phyloP scores from a whole-genome alignment of 2,797 vertebrate species.

The Falco naumanni region DNA sequence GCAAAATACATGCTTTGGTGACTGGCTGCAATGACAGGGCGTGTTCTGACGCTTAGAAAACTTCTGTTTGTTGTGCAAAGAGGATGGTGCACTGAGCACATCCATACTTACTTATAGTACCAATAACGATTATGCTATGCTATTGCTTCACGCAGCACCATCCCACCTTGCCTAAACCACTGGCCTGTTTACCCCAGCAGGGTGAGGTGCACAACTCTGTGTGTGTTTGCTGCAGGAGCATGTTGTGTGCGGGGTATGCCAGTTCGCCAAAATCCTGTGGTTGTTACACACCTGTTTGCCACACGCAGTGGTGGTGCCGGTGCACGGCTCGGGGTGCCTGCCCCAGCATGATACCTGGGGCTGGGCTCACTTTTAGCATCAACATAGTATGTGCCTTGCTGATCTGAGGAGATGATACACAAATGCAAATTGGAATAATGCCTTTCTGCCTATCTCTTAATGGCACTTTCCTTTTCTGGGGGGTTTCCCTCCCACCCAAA shows the following conservation, averaged over 20 bases:
- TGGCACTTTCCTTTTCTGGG: background rate
- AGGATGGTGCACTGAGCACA: background rate
- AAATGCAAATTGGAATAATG: accelerated
- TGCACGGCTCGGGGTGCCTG: accelerated
- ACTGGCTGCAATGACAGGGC: background rate
- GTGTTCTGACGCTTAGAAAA: background rate
- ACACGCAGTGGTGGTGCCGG: accelerated
- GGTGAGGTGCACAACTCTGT: background rate
- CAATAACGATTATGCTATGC: accelerated
- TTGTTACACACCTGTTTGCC: accelerated
- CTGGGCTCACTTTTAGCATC: background rate
- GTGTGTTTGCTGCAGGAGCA: background rate
- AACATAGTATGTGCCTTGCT: accelerated
- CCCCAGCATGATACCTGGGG: background rate
- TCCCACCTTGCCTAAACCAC: background rate
- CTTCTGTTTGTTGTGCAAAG: background rate
- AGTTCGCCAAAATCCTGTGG: background rate
- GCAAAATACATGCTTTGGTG: background rate
- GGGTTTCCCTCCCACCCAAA: background rate
- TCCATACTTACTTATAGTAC: background rate
- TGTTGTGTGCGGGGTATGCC: accelerated
- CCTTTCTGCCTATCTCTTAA: background rate
- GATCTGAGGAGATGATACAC: accelerated
- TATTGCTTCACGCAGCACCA: background rate
- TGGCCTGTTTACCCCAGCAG: accelerated